Evolutionary conservation across 2,797 vertebrate genomes (phyloP), one percentile per base, ranked within the genome.

Genomic region (Linurgus olivaceus): DNA sequence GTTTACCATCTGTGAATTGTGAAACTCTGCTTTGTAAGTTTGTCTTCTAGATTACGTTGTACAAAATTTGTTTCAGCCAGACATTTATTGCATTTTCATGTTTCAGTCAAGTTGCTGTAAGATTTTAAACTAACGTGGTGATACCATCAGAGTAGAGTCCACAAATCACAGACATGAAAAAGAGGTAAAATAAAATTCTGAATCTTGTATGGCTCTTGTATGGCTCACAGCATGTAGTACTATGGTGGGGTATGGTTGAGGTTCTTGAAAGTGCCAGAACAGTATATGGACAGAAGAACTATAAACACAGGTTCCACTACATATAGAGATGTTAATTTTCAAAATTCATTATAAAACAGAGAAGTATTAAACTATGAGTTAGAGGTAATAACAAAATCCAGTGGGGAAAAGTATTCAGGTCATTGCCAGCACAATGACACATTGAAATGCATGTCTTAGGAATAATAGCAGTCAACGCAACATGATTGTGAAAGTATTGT

Each of bases 231-330:
- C 28, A 52, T 38, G 15, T 50, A 80, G n/a, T 1, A 1, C 28
- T 88, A 1, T 47, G 17, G 12, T 14, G 0, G 0, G 38, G 29
- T 62, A 70, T 65, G 18, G 17, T 5, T 80, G 50, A 75, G 40
- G 17, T 57, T 94, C 65, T 31, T 71, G 29, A 17, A 70, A 63
- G 44, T 82, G 18, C 45, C 19, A 38, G 47, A 61, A 20, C 23
- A 23, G n/a, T 80, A 13, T 80, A 61, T 68, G 50, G 40, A 65
- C n/a, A 48, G 65, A 83, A 74, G 72, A 92, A 58, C 73, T 68
- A 50, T 94, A 88, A 93, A 72, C 55, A 66, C 74, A 79, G 40
- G 66, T 78, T 92, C 86, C 14, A 25, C 18, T 51, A 40, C 9
- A 6, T 10, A 5, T 48, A 23, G 7, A 58, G 50, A 31, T 86